Base-by-base conservation (phyloP, 2,888 invertebrate genomes). In the Xanthorhoe spadicearia region DNA sequence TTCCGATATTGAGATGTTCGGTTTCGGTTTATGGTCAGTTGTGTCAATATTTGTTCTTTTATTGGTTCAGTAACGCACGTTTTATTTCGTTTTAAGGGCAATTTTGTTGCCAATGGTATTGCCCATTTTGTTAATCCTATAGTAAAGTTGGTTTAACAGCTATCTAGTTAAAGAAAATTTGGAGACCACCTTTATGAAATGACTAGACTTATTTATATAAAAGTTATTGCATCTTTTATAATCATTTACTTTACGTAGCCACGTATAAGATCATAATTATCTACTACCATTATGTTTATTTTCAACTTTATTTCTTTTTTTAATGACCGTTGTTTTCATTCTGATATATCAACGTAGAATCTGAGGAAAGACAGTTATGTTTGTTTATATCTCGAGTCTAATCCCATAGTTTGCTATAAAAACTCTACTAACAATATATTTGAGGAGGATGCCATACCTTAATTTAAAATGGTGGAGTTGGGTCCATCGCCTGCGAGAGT, bases 1-100 rank as follows among this genome's bases (percentile, higher is more conserved):
- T 71, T 69, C 66, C 68, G 62, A 73, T 74, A 74, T 73, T 69
- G 69, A 73, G 73, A 65, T 72, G 72, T 74, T 71, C 61, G 64
- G 70, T 70, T 72, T 71, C 70, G 69, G 66, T 66, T 72, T 65
- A 71, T 70, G 68, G 70, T 48, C 60, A 61, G 66, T 68, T 59
- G 64, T 67, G 64, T 72, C 61, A 69, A 71, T 66, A 64, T 66
- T 64, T 63, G 66, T 56, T 46, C 58, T 68, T 71, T 71, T 71
- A 71, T 64, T 56, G 68, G 53, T 53, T 49, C 57, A 57, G 38
- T 64, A 64, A 68, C 61, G 38, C 53, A 48, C 46, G 35, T 60
- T 67, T 63, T 56, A 61, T 68, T 57, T 57, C 48, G 52, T 43
- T 65, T 60, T 53, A 52, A 58, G 48, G 38, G 49, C 35, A 18